Evolutionary conservation across 2,113 vertebrate genomes (phyloP).

Genomic region (Corythornis vintsioides): DNA sequence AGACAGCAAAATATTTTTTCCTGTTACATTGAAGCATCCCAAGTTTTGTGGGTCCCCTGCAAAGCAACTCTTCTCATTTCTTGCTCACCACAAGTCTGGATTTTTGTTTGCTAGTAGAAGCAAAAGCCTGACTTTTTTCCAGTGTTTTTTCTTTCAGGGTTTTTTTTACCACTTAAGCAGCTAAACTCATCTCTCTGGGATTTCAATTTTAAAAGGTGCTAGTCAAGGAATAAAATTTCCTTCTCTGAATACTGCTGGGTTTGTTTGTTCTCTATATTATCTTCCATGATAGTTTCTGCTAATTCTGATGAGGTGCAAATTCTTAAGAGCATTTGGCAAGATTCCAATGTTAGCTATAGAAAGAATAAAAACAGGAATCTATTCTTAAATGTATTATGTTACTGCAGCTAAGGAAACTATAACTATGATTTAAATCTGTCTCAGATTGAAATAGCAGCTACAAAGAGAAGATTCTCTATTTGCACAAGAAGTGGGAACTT

Average conservation of each 20-base stretch:
- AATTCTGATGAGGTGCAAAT: background rate
- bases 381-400: background rate
- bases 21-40: background rate
- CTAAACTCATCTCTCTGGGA: background rate
- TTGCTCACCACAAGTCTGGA: background rate
- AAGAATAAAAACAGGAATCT: background rate
- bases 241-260: background rate
- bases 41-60: background rate
- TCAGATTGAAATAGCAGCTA: background rate
- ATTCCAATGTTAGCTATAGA: background rate
- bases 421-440: background rate
- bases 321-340: background rate
- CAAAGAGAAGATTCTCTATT: background rate
- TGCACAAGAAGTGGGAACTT: background rate
- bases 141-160: background rate
- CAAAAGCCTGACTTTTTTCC: background rate
- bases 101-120: background rate
- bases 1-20: background rate
- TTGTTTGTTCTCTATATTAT: conserved; percentile 3
- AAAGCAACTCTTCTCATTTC: background rate
- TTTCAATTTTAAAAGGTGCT: background rate
- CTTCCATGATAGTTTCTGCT: background rate
- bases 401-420: background rate
- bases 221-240: background rate
- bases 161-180: background rate